Evolutionary conservation across 1,140 invertebrate species (phyloP), one percentile per base, ranked within the genome.

Genomic region (Brachionus plicatilis): DNA sequence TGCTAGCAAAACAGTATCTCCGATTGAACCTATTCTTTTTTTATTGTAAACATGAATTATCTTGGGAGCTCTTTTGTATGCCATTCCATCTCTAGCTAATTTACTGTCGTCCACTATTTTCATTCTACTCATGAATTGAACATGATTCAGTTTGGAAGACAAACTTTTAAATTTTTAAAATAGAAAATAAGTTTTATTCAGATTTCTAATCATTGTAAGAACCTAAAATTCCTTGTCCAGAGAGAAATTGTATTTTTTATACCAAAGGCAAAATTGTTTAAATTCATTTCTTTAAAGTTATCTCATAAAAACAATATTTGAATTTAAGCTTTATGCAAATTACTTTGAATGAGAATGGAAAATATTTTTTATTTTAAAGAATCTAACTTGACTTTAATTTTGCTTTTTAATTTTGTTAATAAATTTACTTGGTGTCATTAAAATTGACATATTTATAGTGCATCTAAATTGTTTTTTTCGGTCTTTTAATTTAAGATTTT

Each of bases 1-100:
- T 3, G 97, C 95, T n/a, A 99, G 93, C 86, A 99, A 87, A 9
- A 99, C 93, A 92, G 92, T 89, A 86, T 90, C 89, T 92, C 93
- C 93, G 84, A 94, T 92, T 27, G 87, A 91, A 53, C 92, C 93
- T 84, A 92, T 88, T 90, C 90, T 95, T 95, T 87, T 95, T 85
- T 88, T 88, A 68, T 89, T 91, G 85, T 91, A 92, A 1, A 91
- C 90, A 84, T 91, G 90, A 86, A 92, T 91, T 50, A 90, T 86
- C 89, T 92, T 93, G 0, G 96, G 84, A 12, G 33, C 33, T 45
- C 84, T 75, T 20, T 80, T 65, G 29, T 85, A 80, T 66, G 65
- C 29, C 72, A 78, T 85, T 14, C 84, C 84, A 47, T 85, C 75
- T 29, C 56, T 45, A 11, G 84, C 75, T 9, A 85, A 53, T 53